Conservation (phyloP, 2,113 vertebrate species). For the Camelus dromedarius region DNA sequence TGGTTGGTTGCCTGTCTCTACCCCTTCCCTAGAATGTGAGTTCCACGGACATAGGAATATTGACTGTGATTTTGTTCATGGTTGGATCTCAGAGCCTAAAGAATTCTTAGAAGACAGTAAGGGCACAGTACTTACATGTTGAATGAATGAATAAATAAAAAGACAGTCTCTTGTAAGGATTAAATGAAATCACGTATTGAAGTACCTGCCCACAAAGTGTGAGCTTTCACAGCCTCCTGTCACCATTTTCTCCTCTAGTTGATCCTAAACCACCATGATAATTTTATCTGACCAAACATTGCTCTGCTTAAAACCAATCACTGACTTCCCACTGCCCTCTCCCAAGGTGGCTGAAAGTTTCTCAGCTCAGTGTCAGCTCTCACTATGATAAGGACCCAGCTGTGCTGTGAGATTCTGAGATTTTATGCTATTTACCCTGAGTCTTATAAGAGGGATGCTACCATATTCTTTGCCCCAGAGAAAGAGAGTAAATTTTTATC, state of each 20-base stretch:
- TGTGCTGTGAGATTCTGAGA: neutral
- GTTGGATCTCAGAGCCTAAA: neutral
- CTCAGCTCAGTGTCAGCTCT: neutral
- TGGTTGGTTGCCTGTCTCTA: neutral
- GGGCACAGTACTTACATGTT: neutral
- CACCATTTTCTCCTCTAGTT: neutral
- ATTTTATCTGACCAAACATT: neutral
- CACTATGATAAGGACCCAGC: neutral
- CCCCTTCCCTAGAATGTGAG: neutral
- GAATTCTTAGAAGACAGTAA: neutral
- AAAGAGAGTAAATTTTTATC: neutral
- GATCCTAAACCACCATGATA: neutral
- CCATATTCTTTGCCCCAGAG: neutral
- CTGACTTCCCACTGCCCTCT: neutral
- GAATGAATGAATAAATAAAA: neutral
- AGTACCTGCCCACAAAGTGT: neutral
- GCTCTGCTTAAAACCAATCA: neutral
- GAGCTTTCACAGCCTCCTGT: neutral
- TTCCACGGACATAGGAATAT: neutral
- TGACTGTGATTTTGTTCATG: neutral
- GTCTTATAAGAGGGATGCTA: neutral
- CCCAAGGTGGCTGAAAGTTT: neutral
- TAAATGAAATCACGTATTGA: neutral
- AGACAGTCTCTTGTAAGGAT: neutral
- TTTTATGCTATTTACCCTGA: neutral